Percentiles rank a stretch among this genome's conserved stretches.
phyloP scores from a whole-genome alignment of 2,888 invertebrate species.

The Plagodis dolabraria region DNA sequence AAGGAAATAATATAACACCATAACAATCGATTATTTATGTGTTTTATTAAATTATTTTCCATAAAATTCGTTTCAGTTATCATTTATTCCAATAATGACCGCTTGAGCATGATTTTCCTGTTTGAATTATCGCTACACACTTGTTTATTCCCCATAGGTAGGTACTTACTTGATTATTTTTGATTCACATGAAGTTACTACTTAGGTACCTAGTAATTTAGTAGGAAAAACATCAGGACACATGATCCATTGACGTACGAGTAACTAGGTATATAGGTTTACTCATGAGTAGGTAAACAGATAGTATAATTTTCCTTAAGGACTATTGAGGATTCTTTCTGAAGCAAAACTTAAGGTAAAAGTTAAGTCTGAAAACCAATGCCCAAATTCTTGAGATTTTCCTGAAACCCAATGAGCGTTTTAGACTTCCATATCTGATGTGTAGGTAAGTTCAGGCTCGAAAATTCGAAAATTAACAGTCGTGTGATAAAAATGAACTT shows the following conservation, averaged over 20 bases:
- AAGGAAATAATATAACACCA: conserved; percentile 45
- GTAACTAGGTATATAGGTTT: not conserved
- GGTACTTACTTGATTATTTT: conserved; percentile 17
- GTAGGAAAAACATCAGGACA: conserved; percentile 21
- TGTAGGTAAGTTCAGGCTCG: no score
- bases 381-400: not conserved
- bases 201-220: conserved; percentile 12
- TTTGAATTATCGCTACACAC: conserved; percentile 43
- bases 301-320: conserved; percentile 17
- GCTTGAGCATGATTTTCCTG: conserved; percentile 50
- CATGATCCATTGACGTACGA: conserved; percentile 14
- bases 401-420: not conserved
- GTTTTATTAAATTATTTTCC: conserved; percentile 51
- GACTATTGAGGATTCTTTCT: conserved; percentile 1
- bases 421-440: no score
- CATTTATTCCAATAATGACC: conserved; percentile 47
- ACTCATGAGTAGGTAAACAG: conserved; percentile 9
- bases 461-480: no score
- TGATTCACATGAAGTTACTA: conserved; percentile 25
- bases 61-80: conserved; percentile 50
- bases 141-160: conserved; percentile 30
- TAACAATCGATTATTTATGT: conserved; percentile 45
- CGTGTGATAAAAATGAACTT: no score
- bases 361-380: conserved; percentile 7
- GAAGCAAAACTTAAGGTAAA: conserved; percentile 13